Evolutionary conservation across 2,113 vertebrate species (phyloP).

Genomic region (Tragelaphus imberbis): DNA sequence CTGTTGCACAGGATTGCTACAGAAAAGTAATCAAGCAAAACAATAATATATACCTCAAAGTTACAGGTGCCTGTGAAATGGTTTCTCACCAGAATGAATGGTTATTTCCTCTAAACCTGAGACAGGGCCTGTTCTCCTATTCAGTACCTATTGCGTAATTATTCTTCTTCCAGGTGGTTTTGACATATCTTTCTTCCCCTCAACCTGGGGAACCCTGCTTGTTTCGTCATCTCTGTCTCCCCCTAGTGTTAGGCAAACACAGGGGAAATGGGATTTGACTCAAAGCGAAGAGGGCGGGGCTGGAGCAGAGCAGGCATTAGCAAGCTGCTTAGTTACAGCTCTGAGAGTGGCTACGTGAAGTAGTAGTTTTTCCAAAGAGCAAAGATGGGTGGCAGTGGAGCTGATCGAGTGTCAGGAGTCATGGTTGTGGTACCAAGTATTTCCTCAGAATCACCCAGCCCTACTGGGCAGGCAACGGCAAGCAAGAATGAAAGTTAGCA

Average conservation of each 20-base stretch:
- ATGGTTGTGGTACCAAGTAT: background rate
- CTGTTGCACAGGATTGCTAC: background rate
- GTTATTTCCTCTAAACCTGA: background rate
- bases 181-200: background rate
- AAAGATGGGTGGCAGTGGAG: background rate
- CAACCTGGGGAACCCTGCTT: background rate
- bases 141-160: background rate
- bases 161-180: background rate
- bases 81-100: background rate
- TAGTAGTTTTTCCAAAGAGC: background rate
- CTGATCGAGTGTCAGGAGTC: background rate
- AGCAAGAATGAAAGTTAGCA: background rate
- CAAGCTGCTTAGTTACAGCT: background rate
- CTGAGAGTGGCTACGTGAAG: background rate
- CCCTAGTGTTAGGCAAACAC: background rate
- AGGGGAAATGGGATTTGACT: background rate
- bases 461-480: background rate
- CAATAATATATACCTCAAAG: background rate
- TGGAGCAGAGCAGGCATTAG: background rate
- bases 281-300: background rate
- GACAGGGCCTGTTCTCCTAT: background rate
- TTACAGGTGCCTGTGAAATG: background rate
- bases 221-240: background rate
- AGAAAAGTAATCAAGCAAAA: background rate
- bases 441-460: background rate